phyloP scores from a whole-genome alignment of 2,797 vertebrate genomes.

The Buphagus erythrorhynchus region DNA sequence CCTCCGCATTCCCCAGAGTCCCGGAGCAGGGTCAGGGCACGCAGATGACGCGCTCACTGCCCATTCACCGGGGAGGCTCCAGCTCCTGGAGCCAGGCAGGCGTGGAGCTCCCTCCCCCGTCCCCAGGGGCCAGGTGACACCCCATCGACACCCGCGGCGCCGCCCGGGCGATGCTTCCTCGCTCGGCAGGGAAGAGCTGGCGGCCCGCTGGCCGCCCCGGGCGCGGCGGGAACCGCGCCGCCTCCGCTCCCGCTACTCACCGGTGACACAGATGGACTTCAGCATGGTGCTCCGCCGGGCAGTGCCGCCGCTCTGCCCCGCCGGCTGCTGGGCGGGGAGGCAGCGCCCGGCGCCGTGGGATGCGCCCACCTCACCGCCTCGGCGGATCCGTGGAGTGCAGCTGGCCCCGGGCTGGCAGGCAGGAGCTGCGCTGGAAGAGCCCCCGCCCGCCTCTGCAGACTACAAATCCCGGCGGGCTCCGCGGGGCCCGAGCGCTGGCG shows the following conservation, averaged over 20 bases:
- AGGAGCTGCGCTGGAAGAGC: background rate
- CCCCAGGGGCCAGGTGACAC: background rate
- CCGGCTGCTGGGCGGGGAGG: background rate
- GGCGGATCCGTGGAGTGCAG: background rate
- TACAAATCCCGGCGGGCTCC: conserved; percentile 35
- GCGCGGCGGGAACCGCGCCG: background rate
- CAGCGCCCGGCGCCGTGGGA: background rate
- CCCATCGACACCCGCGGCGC: background rate
- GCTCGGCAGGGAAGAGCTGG: background rate
- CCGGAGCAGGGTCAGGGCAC: background rate
- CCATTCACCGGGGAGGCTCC: accelerated
- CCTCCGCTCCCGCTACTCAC: conserved; percentile 62
- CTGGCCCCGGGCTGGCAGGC: background rate
- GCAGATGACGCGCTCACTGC: background rate
- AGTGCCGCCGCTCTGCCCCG: background rate
- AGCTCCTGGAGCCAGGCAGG: background rate
- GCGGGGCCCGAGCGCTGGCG: background rate
- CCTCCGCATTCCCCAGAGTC: background rate
- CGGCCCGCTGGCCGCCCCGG: background rate
- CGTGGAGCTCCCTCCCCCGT: background rate
- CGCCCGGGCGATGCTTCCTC: background rate
- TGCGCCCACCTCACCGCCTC: background rate
- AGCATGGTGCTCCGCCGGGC: conserved; percentile 63
- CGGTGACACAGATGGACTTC: conserved; percentile 81
- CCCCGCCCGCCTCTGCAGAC: background rate